Evolutionary conservation across 2,888 invertebrate genomes (phyloP), one percentile per base, ranked within the genome.

Genomic region (Lobophora halterata): DNA sequence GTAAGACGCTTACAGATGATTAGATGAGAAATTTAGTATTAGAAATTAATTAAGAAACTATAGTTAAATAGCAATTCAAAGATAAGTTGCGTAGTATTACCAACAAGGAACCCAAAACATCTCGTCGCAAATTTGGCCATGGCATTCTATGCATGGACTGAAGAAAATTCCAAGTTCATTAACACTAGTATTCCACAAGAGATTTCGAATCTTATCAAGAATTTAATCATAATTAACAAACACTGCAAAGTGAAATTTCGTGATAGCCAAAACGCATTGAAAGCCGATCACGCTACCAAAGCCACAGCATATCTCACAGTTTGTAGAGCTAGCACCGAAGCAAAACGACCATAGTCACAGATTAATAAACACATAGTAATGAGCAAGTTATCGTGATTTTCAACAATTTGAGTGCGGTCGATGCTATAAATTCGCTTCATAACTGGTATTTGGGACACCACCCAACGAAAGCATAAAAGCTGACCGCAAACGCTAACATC

Each of bases 401-500:
- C 55, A 57, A 55, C 56, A 55, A 53, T 52, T 36, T 45, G 49
- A 53, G 32, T 44, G 49, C 50, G 49, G 44, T 49, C 39, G 38
- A 49, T 49, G 53, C 46, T 48, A 63, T 61, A 66, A 64, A 62
- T 62, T 60, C 49, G 47, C 57, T 43, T 56, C 53, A 58, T 61
- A 63, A 61, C 56, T 58, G 63, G 58, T 60, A 71, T 69, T 65
- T 61, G 52, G 65, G 58, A 61, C 65, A 61, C 46, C 46, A 33
- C 36, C 51, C 46, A 36, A 30, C 37, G 48, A 46, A 44, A 47
- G 52, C 50, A 41, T 37, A 46, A 45, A 51, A 49, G 52, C 31
- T 47, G 53, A 55, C 56, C 56, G 49, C 57, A 55, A 50, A 52
- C 46, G 37, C 36, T 45, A 49, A 47, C 27, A 18, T 47, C 51